phyloP scores from a whole-genome alignment of 2,797 vertebrate species.

The Arrhamphus sclerolepis region DNA sequence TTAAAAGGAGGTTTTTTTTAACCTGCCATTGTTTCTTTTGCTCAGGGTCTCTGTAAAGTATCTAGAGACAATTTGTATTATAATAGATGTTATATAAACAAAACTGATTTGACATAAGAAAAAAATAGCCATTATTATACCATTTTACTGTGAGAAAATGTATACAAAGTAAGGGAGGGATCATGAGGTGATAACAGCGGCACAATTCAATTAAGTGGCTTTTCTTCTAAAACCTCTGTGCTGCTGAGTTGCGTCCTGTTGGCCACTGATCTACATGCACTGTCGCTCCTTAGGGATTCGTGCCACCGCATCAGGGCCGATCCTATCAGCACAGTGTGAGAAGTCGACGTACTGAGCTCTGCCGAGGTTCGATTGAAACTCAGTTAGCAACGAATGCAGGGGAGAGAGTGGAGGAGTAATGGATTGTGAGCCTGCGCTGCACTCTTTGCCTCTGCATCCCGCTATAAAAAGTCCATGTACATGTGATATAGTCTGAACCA shows the following conservation, averaged over 20 bases:
- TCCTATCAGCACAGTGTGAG: slow-evolving; percentile 38
- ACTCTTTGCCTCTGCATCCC: slow-evolving; percentile 54
- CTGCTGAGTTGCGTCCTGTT: background rate
- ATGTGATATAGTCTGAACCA: slow-evolving; percentile 62
- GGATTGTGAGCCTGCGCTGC: slow-evolving; percentile 58
- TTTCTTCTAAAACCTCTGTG: background rate
- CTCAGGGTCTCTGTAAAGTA: no score
- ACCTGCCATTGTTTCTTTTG: no score
- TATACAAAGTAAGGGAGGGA: background rate
- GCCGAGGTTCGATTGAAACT: slow-evolving; percentile 70
- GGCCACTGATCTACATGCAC: background rate
- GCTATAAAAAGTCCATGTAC: slow-evolving; percentile 62
- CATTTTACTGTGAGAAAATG: no score
- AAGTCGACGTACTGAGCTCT: slow-evolving; percentile 23
- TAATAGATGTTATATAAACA: no score
- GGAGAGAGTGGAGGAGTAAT: slow-evolving; percentile 52
- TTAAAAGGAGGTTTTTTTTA: no score
- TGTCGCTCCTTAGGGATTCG: slow-evolving; percentile 17
- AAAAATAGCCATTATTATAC: no score
- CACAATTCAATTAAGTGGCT: slow-evolving; percentile 3
- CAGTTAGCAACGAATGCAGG: slow-evolving; percentile 51
- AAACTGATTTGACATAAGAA: no score
- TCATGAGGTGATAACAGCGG: background rate
- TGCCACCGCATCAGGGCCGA: slow-evolving; percentile 21
- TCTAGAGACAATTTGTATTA: no score